Percentiles rank a stretch among this genome's conserved stretches.
Conservation (phyloP, 2,113 vertebrate genomes). For the Macroglossus sobrinus region DNA sequence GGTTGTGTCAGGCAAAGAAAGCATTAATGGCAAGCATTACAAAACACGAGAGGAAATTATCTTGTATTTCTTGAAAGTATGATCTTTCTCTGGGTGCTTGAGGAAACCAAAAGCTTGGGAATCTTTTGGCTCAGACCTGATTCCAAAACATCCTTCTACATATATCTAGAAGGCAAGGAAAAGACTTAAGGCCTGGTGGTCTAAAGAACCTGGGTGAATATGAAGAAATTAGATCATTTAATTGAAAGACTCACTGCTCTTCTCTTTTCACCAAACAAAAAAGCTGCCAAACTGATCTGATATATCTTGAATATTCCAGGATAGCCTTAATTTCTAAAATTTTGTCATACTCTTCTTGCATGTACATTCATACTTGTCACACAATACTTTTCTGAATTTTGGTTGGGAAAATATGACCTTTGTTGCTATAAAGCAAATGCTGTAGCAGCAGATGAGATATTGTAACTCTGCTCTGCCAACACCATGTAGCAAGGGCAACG, state of each 20-base stretch:
- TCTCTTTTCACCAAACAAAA: neutral
- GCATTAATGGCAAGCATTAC: neutral
- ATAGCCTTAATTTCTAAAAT: neutral
- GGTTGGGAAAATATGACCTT: slow-evolving; percentile 6
- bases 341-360: neutral
- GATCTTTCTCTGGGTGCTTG: neutral
- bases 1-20: neutral
- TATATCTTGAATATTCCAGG: neutral
- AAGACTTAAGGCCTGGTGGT: neutral
- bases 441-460: neutral
- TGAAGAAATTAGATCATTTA: neutral
- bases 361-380: neutral
- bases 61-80: neutral
- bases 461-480: neutral
- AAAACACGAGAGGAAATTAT: neutral
- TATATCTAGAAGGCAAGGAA: neutral
- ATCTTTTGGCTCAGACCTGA: neutral
- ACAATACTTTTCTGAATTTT: neutral
- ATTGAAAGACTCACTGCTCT: neutral
- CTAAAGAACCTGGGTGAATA: neutral
- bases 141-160: neutral
- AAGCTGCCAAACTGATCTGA: neutral
- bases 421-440: slow-evolving; percentile 30
- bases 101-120: neutral
- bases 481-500: neutral